Percentiles rank a stretch among this genome's conserved stretches.
phyloP scores from a whole-genome alignment of 37 sponge, comb jelly and placozoan species.

The Crambe crambe region DNA sequence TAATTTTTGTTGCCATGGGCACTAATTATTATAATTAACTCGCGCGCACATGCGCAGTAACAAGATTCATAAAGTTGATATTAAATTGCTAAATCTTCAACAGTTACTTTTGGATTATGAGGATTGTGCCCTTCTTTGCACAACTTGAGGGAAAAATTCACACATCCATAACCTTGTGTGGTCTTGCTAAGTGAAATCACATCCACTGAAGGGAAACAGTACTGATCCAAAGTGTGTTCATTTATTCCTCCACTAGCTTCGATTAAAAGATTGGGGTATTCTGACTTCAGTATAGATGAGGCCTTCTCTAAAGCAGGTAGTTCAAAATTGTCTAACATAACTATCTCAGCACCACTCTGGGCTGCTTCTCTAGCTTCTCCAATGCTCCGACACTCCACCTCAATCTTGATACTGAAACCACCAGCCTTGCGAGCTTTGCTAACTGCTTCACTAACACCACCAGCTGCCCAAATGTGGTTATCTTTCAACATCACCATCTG shows the following conservation, averaged over 20 bases:
- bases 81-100: conserved; percentile 16
- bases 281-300: conserved; percentile 60
- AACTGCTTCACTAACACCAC: conserved; percentile 75
- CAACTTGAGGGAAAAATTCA: conserved; percentile 92
- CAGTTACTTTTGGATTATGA: conserved; percentile 69
- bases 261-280: conserved; percentile 72
- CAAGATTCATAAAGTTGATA: no score
- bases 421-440: conserved; percentile 73
- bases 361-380: conserved; percentile 85
- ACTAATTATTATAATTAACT: no score
- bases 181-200: conserved; percentile 86
- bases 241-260: conserved; percentile 95
- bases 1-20: no score
- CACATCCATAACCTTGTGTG: conserved; percentile 86
- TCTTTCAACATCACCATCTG: conserved; percentile 97
- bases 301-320: conserved; percentile 65
- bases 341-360: conserved; percentile 83
- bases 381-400: conserved; percentile 91
- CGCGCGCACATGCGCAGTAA: no score
- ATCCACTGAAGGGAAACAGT: conserved; percentile 77
- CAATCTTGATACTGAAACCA: conserved; percentile 92
- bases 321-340: conserved; percentile 95
- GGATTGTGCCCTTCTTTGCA: conserved; percentile 80
- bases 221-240: conserved; percentile 58
- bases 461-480: conserved; percentile 95